Conservation (phyloP, 2,888 invertebrate genomes). For the Strigamia transsilvanica region DNA sequence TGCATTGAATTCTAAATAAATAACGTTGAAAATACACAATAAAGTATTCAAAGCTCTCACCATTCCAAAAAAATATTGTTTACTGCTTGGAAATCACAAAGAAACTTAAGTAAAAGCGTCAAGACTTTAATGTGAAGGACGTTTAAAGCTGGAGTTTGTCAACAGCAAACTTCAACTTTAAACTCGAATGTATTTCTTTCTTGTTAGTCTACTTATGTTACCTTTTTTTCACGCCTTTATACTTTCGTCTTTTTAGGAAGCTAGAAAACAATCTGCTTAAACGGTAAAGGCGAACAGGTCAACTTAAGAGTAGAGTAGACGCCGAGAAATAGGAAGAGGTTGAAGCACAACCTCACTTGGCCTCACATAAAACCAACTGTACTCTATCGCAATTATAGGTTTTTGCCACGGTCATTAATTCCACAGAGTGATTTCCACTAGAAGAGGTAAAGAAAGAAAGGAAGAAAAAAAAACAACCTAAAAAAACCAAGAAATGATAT, state of each 20-base stretch:
- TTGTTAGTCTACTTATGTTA: background rate
- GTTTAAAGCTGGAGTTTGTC: background rate
- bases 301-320: background rate
- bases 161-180: background rate
- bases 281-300: conserved; percentile 36
- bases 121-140: background rate
- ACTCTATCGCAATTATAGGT: conserved; percentile 46
- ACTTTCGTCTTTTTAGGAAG: background rate
- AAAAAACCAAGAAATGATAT: background rate
- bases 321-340: conserved; percentile 37
- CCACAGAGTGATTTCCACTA: conserved; percentile 45
- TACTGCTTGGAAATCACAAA: no score
- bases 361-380: conserved; percentile 11
- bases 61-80: no score
- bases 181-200: background rate
- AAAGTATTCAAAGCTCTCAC: no score
- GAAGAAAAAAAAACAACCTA: background rate
- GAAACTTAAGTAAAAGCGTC: no score
- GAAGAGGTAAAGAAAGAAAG: background rate
- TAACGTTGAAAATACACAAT: no score
- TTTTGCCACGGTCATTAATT: conserved; percentile 47
- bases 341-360: conserved; percentile 44
- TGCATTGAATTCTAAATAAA: no score
- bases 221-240: conserved; percentile 1
- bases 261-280: conserved; percentile 46